Conservation (phyloP, 2,888 invertebrate species). For the Automeris io region DNA sequence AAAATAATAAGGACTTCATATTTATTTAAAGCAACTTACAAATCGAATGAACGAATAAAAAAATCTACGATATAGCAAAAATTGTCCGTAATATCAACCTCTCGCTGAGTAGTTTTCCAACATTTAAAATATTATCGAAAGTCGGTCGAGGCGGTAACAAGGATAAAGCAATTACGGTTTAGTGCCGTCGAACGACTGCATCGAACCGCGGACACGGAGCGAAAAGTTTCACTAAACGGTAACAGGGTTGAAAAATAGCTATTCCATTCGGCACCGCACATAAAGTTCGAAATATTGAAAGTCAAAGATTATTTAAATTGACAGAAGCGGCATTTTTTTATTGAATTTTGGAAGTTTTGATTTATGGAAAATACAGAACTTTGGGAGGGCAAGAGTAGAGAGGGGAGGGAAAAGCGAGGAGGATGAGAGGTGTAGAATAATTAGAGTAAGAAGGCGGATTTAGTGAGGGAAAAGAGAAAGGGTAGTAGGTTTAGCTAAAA, state of each 20-base stretch:
- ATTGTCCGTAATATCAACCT: not conserved
- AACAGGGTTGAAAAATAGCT: slow-evolving; percentile 28
- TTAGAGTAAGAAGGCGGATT: no score
- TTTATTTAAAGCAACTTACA: no score
- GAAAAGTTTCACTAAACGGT: slow-evolving; percentile 21
- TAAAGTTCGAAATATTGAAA: slow-evolving; percentile 18
- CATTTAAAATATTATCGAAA: slow-evolving; percentile 7
- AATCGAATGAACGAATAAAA: slow-evolving; percentile 6
- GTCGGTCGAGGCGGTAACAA: slow-evolving; percentile 19
- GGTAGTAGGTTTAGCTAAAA: no score
- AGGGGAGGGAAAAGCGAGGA: no score
- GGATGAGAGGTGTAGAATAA: no score
- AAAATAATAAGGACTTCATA: no score
- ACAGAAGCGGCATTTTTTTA: slow-evolving; percentile 9
- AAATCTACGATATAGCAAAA: no score
- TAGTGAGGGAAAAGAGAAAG: no score
- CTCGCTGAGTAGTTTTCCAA: not conserved
- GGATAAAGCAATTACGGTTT: slow-evolving; percentile 31
- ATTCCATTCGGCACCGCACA: slow-evolving; percentile 9
- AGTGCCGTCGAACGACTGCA: slow-evolving; percentile 23
- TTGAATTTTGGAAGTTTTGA: not conserved
- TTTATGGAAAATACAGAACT: no score
- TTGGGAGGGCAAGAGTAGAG: no score
- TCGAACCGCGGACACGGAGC: slow-evolving; percentile 19
- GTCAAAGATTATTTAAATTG: slow-evolving; percentile 15